These are phyloP conservation scores for Thymallus thymallus DNA, from an alignment of 2,113 vertebrate species.

Conservation along the genomic window DNA sequence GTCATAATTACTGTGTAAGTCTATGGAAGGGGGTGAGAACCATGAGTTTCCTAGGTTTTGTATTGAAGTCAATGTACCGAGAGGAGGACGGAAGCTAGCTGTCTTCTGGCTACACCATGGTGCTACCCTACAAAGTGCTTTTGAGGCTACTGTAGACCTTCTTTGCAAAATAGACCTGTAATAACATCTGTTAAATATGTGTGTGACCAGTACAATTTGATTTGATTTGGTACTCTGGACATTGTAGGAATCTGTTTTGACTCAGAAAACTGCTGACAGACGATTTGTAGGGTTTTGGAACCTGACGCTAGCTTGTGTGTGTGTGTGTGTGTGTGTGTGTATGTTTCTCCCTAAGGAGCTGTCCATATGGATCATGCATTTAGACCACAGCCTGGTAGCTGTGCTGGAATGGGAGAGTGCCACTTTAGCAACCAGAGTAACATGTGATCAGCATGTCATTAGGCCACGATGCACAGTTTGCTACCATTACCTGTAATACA, in stretches of 20 bases:
- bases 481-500: constrained; percentile 54
- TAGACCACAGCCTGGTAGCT: constrained; percentile 24
- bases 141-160: no score
- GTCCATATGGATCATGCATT: constrained; percentile 6
- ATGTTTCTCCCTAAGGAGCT: background rate
- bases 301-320: constrained; percentile 6
- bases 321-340: background rate
- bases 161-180: no score
- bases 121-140: no score
- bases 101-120: no score
- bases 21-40: no score
- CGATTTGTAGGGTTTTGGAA: constrained; percentile 23
- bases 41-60: no score
- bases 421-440: constrained; percentile 37
- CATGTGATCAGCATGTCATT: constrained; percentile 66
- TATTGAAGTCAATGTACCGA: no score
- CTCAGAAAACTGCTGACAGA: constrained; percentile 25
- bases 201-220: no score
- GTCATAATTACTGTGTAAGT: no score
- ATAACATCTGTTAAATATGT: no score
- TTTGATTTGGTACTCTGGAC: no score
- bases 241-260: constrained; percentile 33
- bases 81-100: no score
- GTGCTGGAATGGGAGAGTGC: constrained; percentile 49
- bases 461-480: constrained; percentile 55